phyloP scores from a whole-genome alignment of 2,113 vertebrate genomes.

The Solea senegalensis region DNA sequence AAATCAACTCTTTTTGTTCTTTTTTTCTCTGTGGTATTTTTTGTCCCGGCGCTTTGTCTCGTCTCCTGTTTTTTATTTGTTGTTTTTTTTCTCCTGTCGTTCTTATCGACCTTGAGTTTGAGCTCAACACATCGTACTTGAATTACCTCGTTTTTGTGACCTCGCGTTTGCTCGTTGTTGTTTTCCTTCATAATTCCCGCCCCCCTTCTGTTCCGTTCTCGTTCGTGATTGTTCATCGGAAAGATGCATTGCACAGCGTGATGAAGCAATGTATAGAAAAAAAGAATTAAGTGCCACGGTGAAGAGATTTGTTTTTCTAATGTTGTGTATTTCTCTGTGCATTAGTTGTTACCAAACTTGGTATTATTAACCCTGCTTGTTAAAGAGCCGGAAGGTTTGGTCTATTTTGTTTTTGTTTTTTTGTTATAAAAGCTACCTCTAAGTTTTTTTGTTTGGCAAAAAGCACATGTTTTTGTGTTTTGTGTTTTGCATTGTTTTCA shows the following conservation, averaged over 20 bases:
- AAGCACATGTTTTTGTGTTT: conserved; percentile 72
- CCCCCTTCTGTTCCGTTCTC: conserved; percentile 46
- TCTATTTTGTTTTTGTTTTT: conserved; percentile 64
- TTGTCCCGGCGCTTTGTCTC: conserved; percentile 69
- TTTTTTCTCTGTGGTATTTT: conserved; percentile 63
- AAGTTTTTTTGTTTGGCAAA: conserved; percentile 78
- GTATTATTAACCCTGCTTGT: conserved; percentile 82
- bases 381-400: conserved; percentile 78
- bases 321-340: conserved; percentile 73
- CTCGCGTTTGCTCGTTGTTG: conserved; percentile 86
- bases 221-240: conserved; percentile 37
- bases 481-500: conserved; percentile 79
- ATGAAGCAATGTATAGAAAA: conserved; percentile 53
- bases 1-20: conserved; percentile 61
- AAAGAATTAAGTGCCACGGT: conserved; percentile 74
- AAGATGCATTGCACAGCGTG: conserved; percentile 62
- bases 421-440: conserved; percentile 98
- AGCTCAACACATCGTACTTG: conserved; percentile 96
- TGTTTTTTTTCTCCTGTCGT: conserved; percentile 68
- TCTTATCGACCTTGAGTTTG: conserved; percentile 74
- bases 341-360: conserved; percentile 88
- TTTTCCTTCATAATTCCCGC: conserved; percentile 56
- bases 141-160: conserved; percentile 98
- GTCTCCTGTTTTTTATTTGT: conserved; percentile 72
- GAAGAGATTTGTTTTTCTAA: conserved; percentile 73